phyloP scores from a whole-genome alignment of 2,797 vertebrate genomes.

The Todus mexicanus region DNA sequence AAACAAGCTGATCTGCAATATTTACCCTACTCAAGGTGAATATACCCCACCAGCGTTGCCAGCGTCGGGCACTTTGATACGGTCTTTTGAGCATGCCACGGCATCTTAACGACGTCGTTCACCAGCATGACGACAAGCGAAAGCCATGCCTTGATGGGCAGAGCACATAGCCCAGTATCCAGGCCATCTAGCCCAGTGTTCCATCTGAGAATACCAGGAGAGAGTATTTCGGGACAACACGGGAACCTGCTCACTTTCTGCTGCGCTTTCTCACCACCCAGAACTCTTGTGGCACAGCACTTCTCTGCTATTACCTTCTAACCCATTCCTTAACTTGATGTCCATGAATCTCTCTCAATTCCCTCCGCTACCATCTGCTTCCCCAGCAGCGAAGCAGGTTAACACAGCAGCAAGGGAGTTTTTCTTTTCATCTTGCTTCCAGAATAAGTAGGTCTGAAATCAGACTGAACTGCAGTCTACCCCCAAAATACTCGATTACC shows the following conservation, averaged over 20 bases:
- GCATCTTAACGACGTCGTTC: rapidly evolving
- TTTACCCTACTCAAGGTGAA: background rate
- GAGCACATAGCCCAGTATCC: background rate
- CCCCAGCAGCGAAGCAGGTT: background rate
- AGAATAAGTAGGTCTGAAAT: background rate
- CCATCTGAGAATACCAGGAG: background rate
- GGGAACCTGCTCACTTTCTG: background rate
- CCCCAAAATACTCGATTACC: background rate
- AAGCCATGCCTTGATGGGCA: background rate
- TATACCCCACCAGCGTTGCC: background rate
- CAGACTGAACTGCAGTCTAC: background rate
- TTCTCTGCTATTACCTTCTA: background rate
- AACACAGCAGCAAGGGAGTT: background rate
- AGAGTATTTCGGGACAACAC: rapidly evolving
- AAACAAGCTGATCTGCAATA: background rate
- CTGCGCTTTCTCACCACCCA: rapidly evolving
- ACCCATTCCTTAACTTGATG: background rate
- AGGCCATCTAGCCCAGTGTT: background rate
- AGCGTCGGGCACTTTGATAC: background rate
- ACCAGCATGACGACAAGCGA: rapidly evolving
- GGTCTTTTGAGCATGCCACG: background rate
- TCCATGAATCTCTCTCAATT: rapidly evolving
- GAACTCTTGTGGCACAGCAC: background rate
- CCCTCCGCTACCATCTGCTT: background rate
- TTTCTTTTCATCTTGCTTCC: background rate